Base-by-base conservation (phyloP, 2,113 vertebrate genomes). In the Sebastes schlegelii region DNA sequence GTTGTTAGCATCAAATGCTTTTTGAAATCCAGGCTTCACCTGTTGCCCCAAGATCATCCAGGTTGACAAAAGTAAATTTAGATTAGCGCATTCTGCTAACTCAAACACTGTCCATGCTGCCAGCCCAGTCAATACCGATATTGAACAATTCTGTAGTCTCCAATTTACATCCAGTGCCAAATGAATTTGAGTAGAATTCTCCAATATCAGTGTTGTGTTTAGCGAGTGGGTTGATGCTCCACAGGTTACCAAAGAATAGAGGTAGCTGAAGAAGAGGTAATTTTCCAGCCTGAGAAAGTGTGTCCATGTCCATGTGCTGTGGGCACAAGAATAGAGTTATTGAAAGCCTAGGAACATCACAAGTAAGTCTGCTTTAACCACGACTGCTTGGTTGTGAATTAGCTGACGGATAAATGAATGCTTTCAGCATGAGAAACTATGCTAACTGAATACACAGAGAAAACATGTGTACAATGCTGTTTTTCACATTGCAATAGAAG, bases 61-160 rank as follows among this genome's bases (percentile, higher is more conserved):
- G 26, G 51, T 26, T 8, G 12, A 43, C 0, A 0, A 26, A 40
- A 70, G 17, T 2, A n/a, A n/a, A 54, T 40, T 1, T 55, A 46
- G 21, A 55, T 52, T 51, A 54, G 19, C 1, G 4, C 34, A 46
- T n/a, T 61, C 6, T 0, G 7, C 52, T 70, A 52, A 51, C 7
- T 46, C 5, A 62, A n/a, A 16, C 51, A 8, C 54, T 13, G 51
- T 65, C 42, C 13, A 7, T 54, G 83, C 60, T 83, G 77, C 72
- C 76, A 80, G 54, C 85, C 68, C 77, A 84, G 72, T 77, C 48
- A 61, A 82, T 76, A 63, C 26, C 40, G 70, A 74, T 78, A 62
- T 79, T 81, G 74, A 42, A 82, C 71, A 65, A 14, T 74, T 84
- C 71, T 85, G 66, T 61, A 34, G 58, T 52, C 19, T 77, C 26